Conservation (phyloP, 2,797 vertebrate species). For the Glossophaga mutica region DNA sequence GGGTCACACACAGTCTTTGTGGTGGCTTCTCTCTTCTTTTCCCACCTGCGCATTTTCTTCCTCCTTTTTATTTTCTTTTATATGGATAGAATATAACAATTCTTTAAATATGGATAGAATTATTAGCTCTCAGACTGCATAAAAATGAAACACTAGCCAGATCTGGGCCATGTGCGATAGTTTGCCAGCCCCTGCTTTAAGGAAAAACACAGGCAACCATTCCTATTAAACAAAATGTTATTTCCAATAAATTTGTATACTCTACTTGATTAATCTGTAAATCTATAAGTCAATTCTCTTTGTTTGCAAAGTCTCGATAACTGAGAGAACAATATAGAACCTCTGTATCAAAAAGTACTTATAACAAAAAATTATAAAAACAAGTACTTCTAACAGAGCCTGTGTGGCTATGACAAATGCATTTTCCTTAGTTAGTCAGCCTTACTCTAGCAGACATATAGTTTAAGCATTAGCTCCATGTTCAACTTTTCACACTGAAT, state of each 20-base stretch:
- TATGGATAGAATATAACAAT: no score
- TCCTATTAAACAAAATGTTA: neutral
- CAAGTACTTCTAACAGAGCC: neutral
- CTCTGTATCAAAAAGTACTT: neutral
- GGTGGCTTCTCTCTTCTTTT: neutral
- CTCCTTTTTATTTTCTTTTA: neutral
- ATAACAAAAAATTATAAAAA: neutral
- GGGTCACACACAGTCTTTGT: neutral
- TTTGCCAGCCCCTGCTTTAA: neutral
- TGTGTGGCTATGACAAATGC: neutral
- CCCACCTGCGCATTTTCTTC: neutral
- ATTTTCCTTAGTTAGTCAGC: neutral
- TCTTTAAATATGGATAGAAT: neutral
- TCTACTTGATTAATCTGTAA: neutral
- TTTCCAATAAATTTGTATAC: neutral
- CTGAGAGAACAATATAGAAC: neutral
- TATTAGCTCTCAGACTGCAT: neutral
- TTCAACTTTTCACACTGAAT: neutral
- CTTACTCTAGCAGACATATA: neutral
- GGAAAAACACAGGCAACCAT: neutral
- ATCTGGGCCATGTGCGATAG: neutral
- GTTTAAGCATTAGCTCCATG: neutral
- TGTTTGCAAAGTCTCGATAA: neutral
- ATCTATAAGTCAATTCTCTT: neutral
- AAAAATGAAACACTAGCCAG: neutral